Conservation (phyloP, 2,113 vertebrate genomes). For the Eulemur rufifrons region DNA sequence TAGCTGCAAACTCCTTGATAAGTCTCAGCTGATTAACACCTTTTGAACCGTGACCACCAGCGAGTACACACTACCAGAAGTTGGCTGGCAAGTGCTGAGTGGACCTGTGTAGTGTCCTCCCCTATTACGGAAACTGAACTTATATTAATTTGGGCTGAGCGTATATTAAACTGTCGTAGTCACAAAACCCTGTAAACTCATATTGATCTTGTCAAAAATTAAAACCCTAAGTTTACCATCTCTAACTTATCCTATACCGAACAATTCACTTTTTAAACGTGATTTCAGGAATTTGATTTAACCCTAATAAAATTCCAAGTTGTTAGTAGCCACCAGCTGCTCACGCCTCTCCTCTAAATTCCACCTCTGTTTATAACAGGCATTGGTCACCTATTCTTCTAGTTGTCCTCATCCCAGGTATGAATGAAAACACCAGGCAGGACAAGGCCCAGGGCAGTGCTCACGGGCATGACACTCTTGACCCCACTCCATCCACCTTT, state of each 20-base stretch:
- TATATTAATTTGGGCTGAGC: neutral
- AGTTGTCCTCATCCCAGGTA: neutral
- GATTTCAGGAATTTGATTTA: neutral
- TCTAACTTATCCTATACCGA: neutral
- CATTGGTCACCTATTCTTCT: accelerated
- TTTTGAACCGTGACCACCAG: neutral
- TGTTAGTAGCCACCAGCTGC: neutral
- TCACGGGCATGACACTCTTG: neutral
- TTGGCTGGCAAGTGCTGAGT: neutral
- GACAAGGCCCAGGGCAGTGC: neutral
- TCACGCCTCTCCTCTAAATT: neutral
- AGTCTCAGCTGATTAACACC: neutral
- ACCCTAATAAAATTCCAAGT: neutral
- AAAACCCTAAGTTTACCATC: neutral
- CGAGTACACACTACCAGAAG: neutral
- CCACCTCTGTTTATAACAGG: neutral
- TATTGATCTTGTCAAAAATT: neutral
- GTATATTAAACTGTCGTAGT: neutral
- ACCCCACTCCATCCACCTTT: neutral
- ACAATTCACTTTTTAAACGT: neutral
- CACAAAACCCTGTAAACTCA: neutral
- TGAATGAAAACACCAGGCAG: neutral
- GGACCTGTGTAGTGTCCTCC: too few relatives aligned
- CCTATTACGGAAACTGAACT: neutral
- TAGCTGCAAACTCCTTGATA: neutral